Evolutionary conservation across 2,888 invertebrate genomes (phyloP).

Genomic region (Saturnia japonica): DNA sequence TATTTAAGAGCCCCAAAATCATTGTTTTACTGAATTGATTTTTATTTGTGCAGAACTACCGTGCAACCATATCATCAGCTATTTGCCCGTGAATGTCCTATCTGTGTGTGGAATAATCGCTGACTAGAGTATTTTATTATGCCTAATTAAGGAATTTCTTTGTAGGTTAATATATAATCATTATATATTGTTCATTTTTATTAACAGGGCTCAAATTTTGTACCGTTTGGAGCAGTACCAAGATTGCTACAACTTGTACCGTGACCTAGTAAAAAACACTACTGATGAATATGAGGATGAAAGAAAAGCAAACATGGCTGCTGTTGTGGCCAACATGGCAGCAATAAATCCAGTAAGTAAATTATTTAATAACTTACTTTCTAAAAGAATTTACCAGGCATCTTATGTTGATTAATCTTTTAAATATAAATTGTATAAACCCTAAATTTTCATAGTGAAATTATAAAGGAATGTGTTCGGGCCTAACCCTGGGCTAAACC

Average conservation of each 20-base stretch:
- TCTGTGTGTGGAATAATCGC: too few species aligned
- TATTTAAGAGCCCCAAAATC: too few species aligned
- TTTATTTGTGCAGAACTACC: too few species aligned
- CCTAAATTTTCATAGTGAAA: too few species aligned
- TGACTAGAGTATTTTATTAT: too few species aligned
- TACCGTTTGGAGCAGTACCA: slow-evolving; percentile 93
- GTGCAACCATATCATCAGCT: too few species aligned
- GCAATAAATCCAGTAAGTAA: slow-evolving; percentile 82
- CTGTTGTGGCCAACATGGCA: slow-evolving; percentile 92
- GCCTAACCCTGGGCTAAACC: too few species aligned
- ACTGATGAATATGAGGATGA: slow-evolving; percentile 98
- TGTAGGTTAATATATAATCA: not conserved
- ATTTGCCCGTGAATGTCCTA: too few species aligned
- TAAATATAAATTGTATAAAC: too few species aligned
- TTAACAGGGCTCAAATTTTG: slow-evolving; percentile 89
- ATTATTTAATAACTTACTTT: not conserved
- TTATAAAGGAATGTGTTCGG: too few species aligned
- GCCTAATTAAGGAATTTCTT: not conserved
- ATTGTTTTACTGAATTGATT: too few species aligned
- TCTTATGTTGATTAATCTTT: too few species aligned
- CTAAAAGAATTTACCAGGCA: not conserved
- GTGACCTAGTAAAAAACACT: slow-evolving; percentile 94
- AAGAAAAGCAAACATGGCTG: slow-evolving; percentile 95
- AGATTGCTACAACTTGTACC: slow-evolving; percentile 92
- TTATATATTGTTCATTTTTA: not conserved